These are phyloP conservation scores for Boloria selene DNA, from an alignment of 2,888 invertebrate species.

Conservation along the genomic window DNA sequence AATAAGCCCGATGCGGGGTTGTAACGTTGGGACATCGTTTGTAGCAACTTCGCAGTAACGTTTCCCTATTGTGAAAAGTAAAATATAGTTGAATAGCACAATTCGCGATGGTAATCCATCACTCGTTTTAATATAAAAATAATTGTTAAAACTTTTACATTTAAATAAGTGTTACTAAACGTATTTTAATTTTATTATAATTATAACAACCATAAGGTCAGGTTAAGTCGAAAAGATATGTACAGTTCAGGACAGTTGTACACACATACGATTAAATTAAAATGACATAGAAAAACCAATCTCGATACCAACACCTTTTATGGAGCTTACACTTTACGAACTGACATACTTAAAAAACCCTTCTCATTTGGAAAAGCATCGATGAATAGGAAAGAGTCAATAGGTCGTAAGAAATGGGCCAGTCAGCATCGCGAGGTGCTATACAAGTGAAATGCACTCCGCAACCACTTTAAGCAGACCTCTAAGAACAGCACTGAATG, in stretches of 20 bases:
- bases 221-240: no score
- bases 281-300: background rate
- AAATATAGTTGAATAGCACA: constrained; percentile 35
- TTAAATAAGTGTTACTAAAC: background rate
- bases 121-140: background rate
- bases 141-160: constrained; percentile 3
- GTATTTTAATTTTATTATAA: background rate
- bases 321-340: constrained; percentile 26
- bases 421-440: constrained; percentile 53
- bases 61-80: constrained; percentile 38
- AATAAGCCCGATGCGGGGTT: constrained; percentile 57
- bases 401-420: constrained; percentile 80
- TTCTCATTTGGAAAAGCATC: constrained; percentile 73
- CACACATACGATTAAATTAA: background rate
- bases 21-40: constrained; percentile 49
- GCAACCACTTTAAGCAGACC: constrained; percentile 57
- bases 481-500: constrained; percentile 38
- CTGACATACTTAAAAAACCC: constrained; percentile 67
- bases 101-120: constrained; percentile 32
- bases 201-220: background rate
- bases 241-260: background rate
- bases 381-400: constrained; percentile 77
- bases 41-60: constrained; percentile 41
- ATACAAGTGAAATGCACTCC: constrained; percentile 65
- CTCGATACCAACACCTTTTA: constrained; percentile 18